A percentile compares a stretch with the other conserved stretches of the same genome.
These are phyloP conservation scores for Heliconius charithonia DNA, from an alignment of 2,888 invertebrate genomes.

Conservation along the genomic window DNA sequence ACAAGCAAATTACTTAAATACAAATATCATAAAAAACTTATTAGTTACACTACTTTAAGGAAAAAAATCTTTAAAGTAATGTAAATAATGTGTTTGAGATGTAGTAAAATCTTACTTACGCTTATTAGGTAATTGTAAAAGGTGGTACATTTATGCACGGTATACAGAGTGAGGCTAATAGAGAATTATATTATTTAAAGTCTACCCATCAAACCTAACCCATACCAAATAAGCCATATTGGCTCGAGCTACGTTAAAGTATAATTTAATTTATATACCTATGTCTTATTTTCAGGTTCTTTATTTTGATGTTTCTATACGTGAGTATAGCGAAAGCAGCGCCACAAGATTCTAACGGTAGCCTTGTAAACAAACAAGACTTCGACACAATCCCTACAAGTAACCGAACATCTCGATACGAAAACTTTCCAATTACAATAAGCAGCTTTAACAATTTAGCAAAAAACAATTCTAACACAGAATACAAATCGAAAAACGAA, in stretches of 20 bases:
- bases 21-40: too few species aligned
- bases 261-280: not conserved
- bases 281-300: slow-evolving; percentile 57
- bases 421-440: slow-evolving; percentile 21
- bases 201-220: too few species aligned
- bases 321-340: slow-evolving; percentile 55
- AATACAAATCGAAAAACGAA: not conserved
- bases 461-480: slow-evolving; percentile 42
- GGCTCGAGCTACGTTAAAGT: not conserved
- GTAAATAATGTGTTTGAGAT: too few species aligned
- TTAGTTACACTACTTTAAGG: too few species aligned
- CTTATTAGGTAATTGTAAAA: too few species aligned
- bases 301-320: slow-evolving; percentile 58
- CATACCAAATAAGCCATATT: not conserved
- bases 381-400: not conserved
- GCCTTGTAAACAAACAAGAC: slow-evolving; percentile 54
- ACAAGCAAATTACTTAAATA: too few species aligned
- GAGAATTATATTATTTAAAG: too few species aligned
- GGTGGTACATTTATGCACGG: not conserved
- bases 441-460: slow-evolving; percentile 20
- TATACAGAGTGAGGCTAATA: too few species aligned
- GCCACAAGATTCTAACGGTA: slow-evolving; percentile 60
- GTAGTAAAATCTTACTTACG: too few species aligned
- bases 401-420: not conserved
- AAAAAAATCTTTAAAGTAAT: too few species aligned